Base-by-base conservation (phyloP, 2,888 invertebrate species). In the Brachylomia viminalis region DNA sequence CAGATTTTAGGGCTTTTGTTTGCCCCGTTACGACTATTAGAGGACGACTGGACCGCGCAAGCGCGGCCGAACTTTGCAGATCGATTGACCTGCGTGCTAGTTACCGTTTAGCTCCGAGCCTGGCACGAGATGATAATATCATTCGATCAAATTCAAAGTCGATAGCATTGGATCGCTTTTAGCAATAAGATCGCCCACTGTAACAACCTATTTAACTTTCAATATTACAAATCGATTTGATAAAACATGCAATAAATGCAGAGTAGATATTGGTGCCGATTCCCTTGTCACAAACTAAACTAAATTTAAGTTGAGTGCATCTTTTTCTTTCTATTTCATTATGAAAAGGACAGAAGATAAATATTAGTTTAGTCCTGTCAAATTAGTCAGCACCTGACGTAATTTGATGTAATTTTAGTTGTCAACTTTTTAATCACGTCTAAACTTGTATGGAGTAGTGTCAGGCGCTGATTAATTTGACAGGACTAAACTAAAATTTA, bases 41-140 rank as follows among this genome's bases (percentile, higher is more conserved):
- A 69, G 70, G 71, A 27, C 42, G 64, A 45, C 13, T 15, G 15
- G 45, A 80, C 30, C 64, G 80, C 80, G 80, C 80, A 80, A 59
- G 80, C 80, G 80, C 84, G 84, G 42, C 52, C 42, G 17, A 42
- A 23, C 38, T 62, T 72, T 3, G 52, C 79, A 59, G 71, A 80
- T 80, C 80, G 83, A 80, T 80, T 65, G 69, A 56, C 65, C 64
- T 68, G 67, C 47, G 67, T 78, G 56, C 23, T 71, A 66, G 54
- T 33, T 69, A 80, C 56, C 49, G 59, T 38, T 47, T 33, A 75
- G 75, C 54, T 67, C 20, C 11, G 27, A 61, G 54, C 27, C 54
- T 65, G 77, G 65, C 27, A 56, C 58, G 58, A 78, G 47, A 68
- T 68, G 79, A 72, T 54, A 83, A 64, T 58, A 77, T 77, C 69